Conservation (phyloP, 2,797 vertebrate species). For the Pantherophis vulpinus region DNA sequence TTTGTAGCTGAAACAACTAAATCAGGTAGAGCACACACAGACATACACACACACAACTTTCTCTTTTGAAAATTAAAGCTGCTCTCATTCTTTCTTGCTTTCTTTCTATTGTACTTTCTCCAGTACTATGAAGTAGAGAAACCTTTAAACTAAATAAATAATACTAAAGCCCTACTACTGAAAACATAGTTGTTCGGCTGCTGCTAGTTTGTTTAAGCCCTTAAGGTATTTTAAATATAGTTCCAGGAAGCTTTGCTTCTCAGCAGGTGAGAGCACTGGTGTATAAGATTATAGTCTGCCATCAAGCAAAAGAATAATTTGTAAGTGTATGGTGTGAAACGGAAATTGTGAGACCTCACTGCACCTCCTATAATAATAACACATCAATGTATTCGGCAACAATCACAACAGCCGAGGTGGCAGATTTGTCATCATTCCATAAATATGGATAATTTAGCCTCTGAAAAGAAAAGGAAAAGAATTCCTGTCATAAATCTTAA, state of each 20-base stretch:
- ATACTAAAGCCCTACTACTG: conserved; percentile 40
- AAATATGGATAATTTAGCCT: background rate
- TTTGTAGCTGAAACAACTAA: no score
- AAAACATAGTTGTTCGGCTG: conserved; percentile 32
- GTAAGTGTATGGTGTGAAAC: background rate
- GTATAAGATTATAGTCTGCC: conserved; percentile 15
- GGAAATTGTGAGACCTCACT: conserved; percentile 27
- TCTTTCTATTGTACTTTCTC: background rate
- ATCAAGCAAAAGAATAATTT: conserved; percentile 35
- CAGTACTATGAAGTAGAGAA: conserved; percentile 21
- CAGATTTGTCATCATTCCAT: conserved; percentile 13
- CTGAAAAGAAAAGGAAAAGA: background rate
- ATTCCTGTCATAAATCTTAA: background rate
- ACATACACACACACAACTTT: background rate
- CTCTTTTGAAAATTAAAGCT: background rate
- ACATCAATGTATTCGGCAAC: conserved; percentile 12
- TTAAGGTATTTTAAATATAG: conserved; percentile 39
- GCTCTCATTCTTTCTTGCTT: background rate
- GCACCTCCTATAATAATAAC: conserved; percentile 4
- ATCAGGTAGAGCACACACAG: background rate
- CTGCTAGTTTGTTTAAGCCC: conserved; percentile 25
- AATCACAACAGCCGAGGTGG: background rate
- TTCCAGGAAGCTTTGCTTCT: conserved; percentile 32
- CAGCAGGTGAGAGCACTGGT: conserved; percentile 37
- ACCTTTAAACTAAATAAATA: conserved; percentile 15